Base-by-base conservation (phyloP, 2,113 vertebrate species). In the Crotalus helleri region DNA sequence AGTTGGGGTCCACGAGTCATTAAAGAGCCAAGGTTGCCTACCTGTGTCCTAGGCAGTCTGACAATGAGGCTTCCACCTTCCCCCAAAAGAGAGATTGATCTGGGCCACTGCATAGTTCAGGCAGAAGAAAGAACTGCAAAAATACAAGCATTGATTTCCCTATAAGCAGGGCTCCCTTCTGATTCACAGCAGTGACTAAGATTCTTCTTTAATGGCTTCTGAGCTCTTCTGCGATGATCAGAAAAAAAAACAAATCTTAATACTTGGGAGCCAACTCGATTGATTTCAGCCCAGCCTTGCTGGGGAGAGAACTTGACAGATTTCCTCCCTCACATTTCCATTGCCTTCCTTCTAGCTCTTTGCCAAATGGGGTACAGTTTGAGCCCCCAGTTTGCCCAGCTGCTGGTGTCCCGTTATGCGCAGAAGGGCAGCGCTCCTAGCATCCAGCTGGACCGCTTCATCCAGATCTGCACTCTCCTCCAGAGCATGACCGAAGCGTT, bases 331-430 rank as follows among this genome's bases (percentile, higher is more conserved):
- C 7, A 0, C 74, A 3, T 21, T 39, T 91, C 53, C 19, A 46
- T 95, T 7, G 85, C 55, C 85, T 85, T 92, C 1, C 91, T 93
- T 69, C 33, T 94, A 99, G 99, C 99, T 51, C 98, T 99, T 13
- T 97, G 98, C 92, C 99, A 99, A 94, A 99, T 99, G 99, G 99
- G 99, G 53, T 99, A 99, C 95, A 99, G 98, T 96, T 97, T 99
- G 93, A 99, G 98, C 92, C 99, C 98, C 0, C 99, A 99, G 98
- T 99, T 99, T 58, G 98, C 98, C 1, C 98, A 99, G 95, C 96
- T 97, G 21, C 94, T 99, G 95, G 96, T 99, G 93, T 97, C 97
- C 8, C 98, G 98, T 3, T 98, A 98, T 1, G 64, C 94, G 21
- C 55, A 94, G 0, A 96, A 94, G 0, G 97, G 94, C 0, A 91